Base-by-base conservation (phyloP, 1,140 invertebrate genomes). In the Caenorhabditis briggsae region DNA sequence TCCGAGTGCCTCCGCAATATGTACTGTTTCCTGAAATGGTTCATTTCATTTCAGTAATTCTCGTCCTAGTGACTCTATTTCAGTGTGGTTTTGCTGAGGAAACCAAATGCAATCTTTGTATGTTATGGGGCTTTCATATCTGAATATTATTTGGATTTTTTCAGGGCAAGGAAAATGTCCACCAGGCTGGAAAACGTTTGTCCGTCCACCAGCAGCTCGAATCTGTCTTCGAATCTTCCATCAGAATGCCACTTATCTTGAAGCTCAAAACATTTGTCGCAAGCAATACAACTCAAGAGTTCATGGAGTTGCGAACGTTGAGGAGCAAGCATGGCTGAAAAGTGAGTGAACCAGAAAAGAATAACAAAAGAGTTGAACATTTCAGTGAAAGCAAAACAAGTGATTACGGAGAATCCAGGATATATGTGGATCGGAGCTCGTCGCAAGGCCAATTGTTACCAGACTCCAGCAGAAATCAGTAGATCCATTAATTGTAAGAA, bases 91-190 rank as follows among this genome's bases (percentile, higher is more conserved):
- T 8, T 11, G 23, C 59, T 23, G 53, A 2, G 5, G 33, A 25
- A 5, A 46, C 41, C n/a, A 78, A 78, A 23, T 78, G 70, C 46
- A 78, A 78, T 23, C 70, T 78, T 2, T 78, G 64, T 70, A 70
- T 16, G 41, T 70, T 43, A 16, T 25, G 8, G 5, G 20, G 16
- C 9, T 33, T 9, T 70, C 16, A 14, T 12, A 46, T 70, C n/a
- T 7, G 8, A 12, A 9, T 64, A 25, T 14, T 18, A 33, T 46
- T 12, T 18, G 5, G 5, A 33, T 25, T 18, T 16, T 18, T 46
- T 70, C 18, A 70, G 64, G 70, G 70, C 70, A 78, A 50, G 70
- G 70, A 78, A 78, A 78, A n/a, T 78, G 70, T 78, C 70, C 70
- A 23, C 70, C 70, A 11, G 70, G 70, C 20, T 78, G 70, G 70